Evolutionary conservation across 2,797 vertebrate species (phyloP).

Genomic region (Sardinella longiceps): DNA sequence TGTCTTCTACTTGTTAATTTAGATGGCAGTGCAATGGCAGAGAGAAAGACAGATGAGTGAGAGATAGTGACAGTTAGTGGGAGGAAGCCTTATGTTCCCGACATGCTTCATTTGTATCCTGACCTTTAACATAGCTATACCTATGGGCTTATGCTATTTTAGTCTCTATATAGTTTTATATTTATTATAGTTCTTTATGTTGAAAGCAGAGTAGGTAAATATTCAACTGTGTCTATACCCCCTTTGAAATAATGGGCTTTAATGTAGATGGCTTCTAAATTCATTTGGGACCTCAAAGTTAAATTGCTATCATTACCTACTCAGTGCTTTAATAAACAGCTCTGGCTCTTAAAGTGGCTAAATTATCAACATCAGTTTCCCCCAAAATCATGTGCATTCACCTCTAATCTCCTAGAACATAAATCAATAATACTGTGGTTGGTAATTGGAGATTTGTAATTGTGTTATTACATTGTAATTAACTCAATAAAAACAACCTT

Average conservation of each 20-base stretch:
- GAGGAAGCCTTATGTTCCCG: not conserved
- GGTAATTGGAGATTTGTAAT: not conserved
- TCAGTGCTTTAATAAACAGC: not conserved
- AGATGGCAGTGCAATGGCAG: not conserved
- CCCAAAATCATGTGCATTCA: not conserved
- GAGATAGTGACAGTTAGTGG: not conserved
- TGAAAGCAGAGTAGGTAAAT: not conserved
- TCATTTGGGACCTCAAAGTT: not conserved
- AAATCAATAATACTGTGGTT: not conserved
- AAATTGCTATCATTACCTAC: not conserved
- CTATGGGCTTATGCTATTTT: not conserved
- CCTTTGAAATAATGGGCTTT: not conserved
- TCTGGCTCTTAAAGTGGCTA: not conserved
- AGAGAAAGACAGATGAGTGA: not conserved
- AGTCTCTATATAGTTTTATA: not conserved
- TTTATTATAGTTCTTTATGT: not conserved
- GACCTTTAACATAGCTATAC: not conserved
- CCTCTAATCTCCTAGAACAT: not conserved
- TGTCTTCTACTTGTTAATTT: not conserved
- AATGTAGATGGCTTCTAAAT: not conserved
- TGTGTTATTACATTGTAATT: conserved; percentile 10
- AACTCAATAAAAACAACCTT: not conserved
- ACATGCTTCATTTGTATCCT: not conserved
- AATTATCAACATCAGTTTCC: not conserved
- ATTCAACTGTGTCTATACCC: not conserved